Base-by-base conservation (phyloP, 2,113 vertebrate species). In the Dinomys branickii region DNA sequence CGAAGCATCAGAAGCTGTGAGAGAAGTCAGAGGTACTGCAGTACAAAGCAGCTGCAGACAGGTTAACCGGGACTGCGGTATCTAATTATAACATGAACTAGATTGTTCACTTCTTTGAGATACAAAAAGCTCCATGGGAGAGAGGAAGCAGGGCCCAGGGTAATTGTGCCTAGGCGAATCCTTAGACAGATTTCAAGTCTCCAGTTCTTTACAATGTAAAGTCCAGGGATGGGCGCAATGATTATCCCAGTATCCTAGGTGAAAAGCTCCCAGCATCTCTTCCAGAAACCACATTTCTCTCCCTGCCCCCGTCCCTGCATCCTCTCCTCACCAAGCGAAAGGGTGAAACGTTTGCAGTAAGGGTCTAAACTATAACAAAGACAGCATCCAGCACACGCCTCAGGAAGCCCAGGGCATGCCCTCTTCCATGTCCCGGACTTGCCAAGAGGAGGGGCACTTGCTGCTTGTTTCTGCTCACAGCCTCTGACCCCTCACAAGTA, bases 391-490 rank as follows among this genome's bases (percentile, higher is more conserved):
- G 54, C 56, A 17, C 56, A 19, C 17, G 56, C 56, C 28, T 16
- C 63, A 12, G 33, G 59, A 2, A 12, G 19, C 17, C 30, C 59
- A 6, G 26, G 44, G 30, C 26, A 13, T n/a, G 12, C 5, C 44
- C 7, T 90, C 33, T 19, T 12, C 14, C 11, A 7, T 38, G 50
- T 19, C 77, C 88, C 12, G 19, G 82, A 30, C 6, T 58, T 16
- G 1, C 19, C 52, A 50, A 44, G 7, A 4, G 0, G 41, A 0
- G 35, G 41, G n/a, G 26, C 9, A 0, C n/a, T 77, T 30, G 26
- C 10, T 35, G 56, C 13, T 3, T 41, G 26, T 38, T 71, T 59
- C 14, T 19, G 11, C 56, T 91, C 56, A 30, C 10, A 24, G 9
- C 56, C 12, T 73, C 59, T 61, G 26, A 61, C n/a, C 16, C 58